These are phyloP conservation scores for Lasioglossum calceatum DNA, from an alignment of 2,888 invertebrate species.

Conservation along the genomic window DNA sequence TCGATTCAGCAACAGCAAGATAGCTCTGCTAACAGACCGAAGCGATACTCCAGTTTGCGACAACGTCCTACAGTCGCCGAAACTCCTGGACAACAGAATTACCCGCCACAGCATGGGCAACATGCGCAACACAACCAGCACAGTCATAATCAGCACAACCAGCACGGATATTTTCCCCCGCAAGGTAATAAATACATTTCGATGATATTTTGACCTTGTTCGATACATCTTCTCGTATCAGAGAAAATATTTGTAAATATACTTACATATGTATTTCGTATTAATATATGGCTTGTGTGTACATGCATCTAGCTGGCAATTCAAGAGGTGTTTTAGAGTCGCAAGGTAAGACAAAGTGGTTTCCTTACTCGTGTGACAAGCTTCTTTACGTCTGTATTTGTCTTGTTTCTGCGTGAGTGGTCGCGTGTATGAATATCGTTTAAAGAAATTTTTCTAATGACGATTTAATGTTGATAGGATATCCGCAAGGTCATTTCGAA, in stretches of 20 bases:
- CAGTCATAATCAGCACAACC: conserved; percentile 67
- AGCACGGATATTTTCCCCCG: conserved; percentile 80
- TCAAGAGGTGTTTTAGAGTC: conserved; percentile 82
- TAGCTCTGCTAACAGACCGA: conserved; percentile 85
- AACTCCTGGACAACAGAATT: conserved; percentile 77
- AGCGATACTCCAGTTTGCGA: conserved; percentile 89
- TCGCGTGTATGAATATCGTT: not conserved
- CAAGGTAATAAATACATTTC: conserved; percentile 76
- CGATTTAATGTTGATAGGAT: conserved; percentile 70
- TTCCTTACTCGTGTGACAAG: not conserved
- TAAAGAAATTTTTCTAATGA: not conserved
- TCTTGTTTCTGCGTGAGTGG: not conserved
- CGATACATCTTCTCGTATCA: not conserved
- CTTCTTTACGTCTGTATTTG: not conserved
- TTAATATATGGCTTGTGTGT: conserved; percentile 73
- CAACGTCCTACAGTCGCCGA: conserved; percentile 85
- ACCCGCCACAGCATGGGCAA: conserved; percentile 78
- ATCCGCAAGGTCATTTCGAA: conserved; percentile 81
- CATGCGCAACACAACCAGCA: conserved; percentile 74
- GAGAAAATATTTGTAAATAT: conserved; percentile 19
- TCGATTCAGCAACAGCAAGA: conserved; percentile 72
- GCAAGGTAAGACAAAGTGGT: conserved; percentile 78
- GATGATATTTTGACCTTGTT: not conserved
- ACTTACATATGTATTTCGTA: conserved; percentile 17
- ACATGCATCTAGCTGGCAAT: conserved; percentile 81